Conservation (phyloP, 2,797 vertebrate species). For the Sparus aurata region DNA sequence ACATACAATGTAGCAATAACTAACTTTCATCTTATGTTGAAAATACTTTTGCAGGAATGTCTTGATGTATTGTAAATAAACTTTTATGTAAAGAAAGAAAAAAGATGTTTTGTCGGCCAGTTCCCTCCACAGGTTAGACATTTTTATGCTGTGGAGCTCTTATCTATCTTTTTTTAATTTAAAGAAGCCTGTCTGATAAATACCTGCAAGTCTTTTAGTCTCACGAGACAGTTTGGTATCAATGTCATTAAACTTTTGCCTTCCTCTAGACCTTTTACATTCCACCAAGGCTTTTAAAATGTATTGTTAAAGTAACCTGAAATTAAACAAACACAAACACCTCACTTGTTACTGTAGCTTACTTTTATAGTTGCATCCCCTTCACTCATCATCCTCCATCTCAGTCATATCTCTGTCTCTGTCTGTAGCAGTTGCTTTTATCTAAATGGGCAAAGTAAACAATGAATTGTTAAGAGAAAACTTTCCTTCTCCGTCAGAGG, state of each 20-base stretch:
- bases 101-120: neutral
- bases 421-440: neutral
- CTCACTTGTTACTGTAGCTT: neutral
- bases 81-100: neutral
- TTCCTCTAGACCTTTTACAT: neutral
- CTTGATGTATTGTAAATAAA: neutral
- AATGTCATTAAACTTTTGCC: neutral
- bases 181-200: neutral
- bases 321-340: no score
- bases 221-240: slow-evolving; percentile 1
- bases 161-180: neutral
- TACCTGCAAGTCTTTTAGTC: neutral
- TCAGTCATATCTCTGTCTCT: neutral
- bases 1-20: neutral
- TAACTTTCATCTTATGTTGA: neutral
- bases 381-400: neutral
- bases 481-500: slow-evolving; percentile 49
- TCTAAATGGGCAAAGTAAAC: neutral
- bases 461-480: slow-evolving; percentile 27
- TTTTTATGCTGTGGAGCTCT: neutral
- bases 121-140: neutral
- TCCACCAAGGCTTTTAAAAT: slow-evolving; percentile 1
- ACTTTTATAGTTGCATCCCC: neutral
- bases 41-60: neutral
- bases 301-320: neutral